A percentile compares a stretch with the other conserved stretches of the same genome.
Evolutionary conservation across 1,140 invertebrate genomes (phyloP).

Genomic region (Cotesia typhae): DNA sequence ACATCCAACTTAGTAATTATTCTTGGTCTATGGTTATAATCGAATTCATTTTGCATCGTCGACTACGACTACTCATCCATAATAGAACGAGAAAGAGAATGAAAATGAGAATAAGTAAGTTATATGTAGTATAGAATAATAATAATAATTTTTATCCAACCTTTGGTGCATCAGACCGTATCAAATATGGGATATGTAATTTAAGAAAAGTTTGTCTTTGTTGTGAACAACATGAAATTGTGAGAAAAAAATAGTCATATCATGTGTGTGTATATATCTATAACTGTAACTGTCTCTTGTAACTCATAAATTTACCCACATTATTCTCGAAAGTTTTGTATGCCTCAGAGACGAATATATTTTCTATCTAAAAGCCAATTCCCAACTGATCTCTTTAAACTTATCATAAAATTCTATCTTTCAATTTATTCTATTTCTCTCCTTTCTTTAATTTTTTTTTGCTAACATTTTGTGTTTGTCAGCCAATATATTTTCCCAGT

Average conservation of each 20-base stretch:
- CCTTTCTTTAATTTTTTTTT: constrained; percentile 16
- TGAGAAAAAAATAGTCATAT: not conserved
- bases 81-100: not conserved
- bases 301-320: constrained; percentile 38
- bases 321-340: constrained; percentile 22
- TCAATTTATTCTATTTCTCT: constrained; percentile 20
- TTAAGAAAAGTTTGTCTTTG: not conserved
- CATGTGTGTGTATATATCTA: no score
- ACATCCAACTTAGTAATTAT: constrained; percentile 26
- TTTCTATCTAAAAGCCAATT: constrained; percentile 32
- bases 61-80: constrained; percentile 3
- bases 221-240: not conserved
- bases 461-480: not conserved
- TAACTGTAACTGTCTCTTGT: not conserved
- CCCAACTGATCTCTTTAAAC: constrained; percentile 23
- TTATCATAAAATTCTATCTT: constrained; percentile 27
- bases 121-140: constrained; percentile 9
- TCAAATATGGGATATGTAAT: constrained; percentile 2
- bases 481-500: not conserved
- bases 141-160: not conserved
- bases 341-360: constrained; percentile 32
- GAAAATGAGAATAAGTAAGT: no score
- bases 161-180: constrained; percentile 10
- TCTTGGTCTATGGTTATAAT: constrained; percentile 23
- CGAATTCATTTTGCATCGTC: constrained; percentile 29